Percentiles rank a stretch among this genome's conserved stretches.
Conservation (phyloP, 2,113 vertebrate species). For the Acanthisitta chloris region DNA sequence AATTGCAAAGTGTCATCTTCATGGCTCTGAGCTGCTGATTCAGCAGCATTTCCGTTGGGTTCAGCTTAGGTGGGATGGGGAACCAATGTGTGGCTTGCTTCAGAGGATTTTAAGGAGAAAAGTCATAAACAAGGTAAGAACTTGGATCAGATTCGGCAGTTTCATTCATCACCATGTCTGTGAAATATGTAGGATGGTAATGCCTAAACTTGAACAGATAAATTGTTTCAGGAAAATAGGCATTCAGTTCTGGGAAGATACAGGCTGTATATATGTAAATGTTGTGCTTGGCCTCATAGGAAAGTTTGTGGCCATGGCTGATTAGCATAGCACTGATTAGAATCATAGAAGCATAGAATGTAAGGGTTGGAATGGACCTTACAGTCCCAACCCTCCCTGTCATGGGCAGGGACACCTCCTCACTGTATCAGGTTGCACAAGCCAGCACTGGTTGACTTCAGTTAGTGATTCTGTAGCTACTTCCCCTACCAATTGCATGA, state of each 20-base stretch:
- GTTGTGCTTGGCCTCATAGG: not conserved
- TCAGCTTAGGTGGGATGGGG: slow-evolving; percentile 90
- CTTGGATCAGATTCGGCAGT: not conserved
- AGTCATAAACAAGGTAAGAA: slow-evolving; percentile 83
- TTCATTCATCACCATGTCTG: not conserved
- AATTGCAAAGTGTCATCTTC: slow-evolving; percentile 85
- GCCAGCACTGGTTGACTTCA: not conserved
- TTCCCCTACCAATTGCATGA: not conserved
- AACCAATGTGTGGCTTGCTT: slow-evolving; percentile 88
- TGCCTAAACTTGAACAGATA: not conserved
- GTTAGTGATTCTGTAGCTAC: not conserved
- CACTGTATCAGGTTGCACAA: too few relatives aligned
- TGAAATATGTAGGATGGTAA: not conserved
- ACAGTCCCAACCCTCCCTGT: too few relatives aligned
- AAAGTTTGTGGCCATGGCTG: not conserved
- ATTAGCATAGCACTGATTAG: too few relatives aligned
- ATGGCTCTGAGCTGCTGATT: slow-evolving; percentile 86
- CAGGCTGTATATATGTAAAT: not conserved
- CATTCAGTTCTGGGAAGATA: not conserved
- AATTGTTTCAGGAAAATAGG: not conserved
- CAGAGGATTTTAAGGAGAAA: slow-evolving; percentile 86
- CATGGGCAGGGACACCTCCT: too few relatives aligned
- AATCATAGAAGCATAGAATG: too few relatives aligned
- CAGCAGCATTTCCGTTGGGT: slow-evolving; percentile 98
- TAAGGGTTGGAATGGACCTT: too few relatives aligned